Percentiles rank a stretch among this genome's conserved stretches.
These are phyloP conservation scores for Platalea minor DNA, from an alignment of 2,797 vertebrate species.

Conservation along the genomic window DNA sequence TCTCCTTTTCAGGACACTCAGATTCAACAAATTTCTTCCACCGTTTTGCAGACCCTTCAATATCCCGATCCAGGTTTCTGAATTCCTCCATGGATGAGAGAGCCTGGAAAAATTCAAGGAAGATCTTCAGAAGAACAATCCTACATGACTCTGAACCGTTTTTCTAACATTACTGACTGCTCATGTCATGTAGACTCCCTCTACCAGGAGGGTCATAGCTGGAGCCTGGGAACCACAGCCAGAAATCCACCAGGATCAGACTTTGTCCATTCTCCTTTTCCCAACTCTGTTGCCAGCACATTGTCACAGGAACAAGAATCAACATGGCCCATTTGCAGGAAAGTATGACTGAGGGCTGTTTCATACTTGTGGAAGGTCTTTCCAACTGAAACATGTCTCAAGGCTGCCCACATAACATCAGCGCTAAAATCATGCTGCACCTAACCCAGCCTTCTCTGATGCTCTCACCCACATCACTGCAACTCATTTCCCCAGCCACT, in stretches of 20 bases:
- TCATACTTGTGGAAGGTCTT: background rate
- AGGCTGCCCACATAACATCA: background rate
- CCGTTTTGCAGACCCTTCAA: conserved; percentile 90
- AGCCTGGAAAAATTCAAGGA: conserved; percentile 72
- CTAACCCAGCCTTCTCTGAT: too few species aligned
- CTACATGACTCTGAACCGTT: accelerated
- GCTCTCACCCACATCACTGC: background rate
- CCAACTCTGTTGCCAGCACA: background rate
- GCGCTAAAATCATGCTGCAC: background rate
- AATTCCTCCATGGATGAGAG: conserved; percentile 90
- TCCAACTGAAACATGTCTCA: background rate
- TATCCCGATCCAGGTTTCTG: conserved; percentile 89
- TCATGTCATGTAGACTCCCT: background rate
- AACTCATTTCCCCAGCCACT: background rate
- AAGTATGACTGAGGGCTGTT: background rate
- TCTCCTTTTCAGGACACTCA: conserved; percentile 93
- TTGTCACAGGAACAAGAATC: background rate
- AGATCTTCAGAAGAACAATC: background rate
- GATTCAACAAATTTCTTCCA: conserved; percentile 96
- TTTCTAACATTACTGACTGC: background rate
- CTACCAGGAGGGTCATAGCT: background rate
- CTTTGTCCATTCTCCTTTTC: background rate
- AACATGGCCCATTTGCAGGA: accelerated
- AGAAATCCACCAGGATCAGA: background rate
- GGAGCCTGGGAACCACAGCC: background rate